Evolutionary conservation across 2,113 vertebrate genomes (phyloP).

Genomic region (Erythrolamprus reginae): DNA sequence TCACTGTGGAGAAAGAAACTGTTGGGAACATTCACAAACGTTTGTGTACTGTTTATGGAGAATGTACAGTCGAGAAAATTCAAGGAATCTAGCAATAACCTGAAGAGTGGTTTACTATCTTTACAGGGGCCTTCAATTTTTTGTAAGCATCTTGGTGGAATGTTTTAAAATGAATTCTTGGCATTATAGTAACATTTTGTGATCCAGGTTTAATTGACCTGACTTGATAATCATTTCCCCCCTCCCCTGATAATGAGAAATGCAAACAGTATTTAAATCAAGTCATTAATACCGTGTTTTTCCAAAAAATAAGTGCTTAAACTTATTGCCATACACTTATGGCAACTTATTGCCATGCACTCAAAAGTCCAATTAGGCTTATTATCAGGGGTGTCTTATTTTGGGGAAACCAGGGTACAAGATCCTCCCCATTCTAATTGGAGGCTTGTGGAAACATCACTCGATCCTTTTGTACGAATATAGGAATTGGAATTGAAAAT

Average conservation of each 20-base stretch:
- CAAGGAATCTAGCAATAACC: background rate
- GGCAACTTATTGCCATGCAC: too few relatives aligned
- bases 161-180: background rate
- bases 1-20: too few relatives aligned
- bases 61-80: background rate
- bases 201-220: background rate
- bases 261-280: background rate
- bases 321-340: too few relatives aligned
- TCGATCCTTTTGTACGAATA: background rate
- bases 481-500: background rate
- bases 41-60: too few relatives aligned
- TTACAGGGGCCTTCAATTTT: background rate
- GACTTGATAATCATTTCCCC: background rate
- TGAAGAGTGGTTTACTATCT: background rate
- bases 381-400: too few relatives aligned
- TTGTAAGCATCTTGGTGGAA: background rate
- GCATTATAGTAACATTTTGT: background rate
- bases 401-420: too few relatives aligned
- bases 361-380: too few relatives aligned
- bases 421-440: too few relatives aligned
- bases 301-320: too few relatives aligned
- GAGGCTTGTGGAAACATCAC: background rate
- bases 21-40: too few relatives aligned
- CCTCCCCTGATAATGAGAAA: background rate
- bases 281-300: too few relatives aligned